These are phyloP conservation scores for Onchidella celtica DNA, from an alignment of 2,888 invertebrate genomes.

Conservation along the genomic window DNA sequence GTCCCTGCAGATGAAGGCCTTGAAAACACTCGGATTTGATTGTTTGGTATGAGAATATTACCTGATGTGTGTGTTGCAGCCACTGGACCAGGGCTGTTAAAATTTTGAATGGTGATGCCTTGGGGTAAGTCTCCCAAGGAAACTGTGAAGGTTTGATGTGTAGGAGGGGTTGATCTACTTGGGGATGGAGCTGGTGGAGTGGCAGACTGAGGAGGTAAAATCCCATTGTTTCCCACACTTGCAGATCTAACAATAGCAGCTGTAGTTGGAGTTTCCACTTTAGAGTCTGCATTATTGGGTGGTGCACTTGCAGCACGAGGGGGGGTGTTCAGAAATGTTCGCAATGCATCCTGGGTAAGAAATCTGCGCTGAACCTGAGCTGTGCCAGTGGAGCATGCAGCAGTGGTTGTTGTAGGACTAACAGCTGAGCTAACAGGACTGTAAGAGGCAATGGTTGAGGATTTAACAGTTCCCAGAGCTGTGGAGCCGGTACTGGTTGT, in stretches of 20 bases:
- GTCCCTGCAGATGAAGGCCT: slow-evolving; percentile 24
- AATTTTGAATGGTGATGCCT: slow-evolving; percentile 41
- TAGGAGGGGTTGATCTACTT: slow-evolving; percentile 31
- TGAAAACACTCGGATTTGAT: slow-evolving; percentile 43
- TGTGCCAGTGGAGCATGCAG: neutral
- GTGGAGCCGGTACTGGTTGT: neutral
- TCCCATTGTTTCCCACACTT: slow-evolving; percentile 66
- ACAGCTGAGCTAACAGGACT: slow-evolving; percentile 5
- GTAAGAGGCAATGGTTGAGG: slow-evolving; percentile 15
- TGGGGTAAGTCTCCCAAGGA: slow-evolving; percentile 51
- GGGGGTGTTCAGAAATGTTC: slow-evolving; percentile 58
- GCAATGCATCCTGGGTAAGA: slow-evolving; percentile 53
- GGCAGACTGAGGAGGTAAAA: slow-evolving; percentile 21
- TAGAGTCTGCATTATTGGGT: slow-evolving; percentile 54
- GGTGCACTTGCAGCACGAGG: slow-evolving; percentile 72
- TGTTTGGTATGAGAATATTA: slow-evolving; percentile 26
- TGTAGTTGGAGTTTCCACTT: slow-evolving; percentile 38
- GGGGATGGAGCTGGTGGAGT: slow-evolving; percentile 36
- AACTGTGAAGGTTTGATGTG: slow-evolving; percentile 49
- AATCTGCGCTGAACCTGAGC: slow-evolving; percentile 45
- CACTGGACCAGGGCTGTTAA: slow-evolving; percentile 13
- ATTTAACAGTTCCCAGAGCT: slow-evolving; percentile 5
- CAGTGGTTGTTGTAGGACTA: slow-evolving; percentile 22
- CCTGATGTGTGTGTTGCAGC: neutral
- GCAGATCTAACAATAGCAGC: slow-evolving; percentile 67